A percentile compares a stretch with the other conserved stretches of the same genome.
Conservation (phyloP, 2,113 vertebrate species). For the Apodemus speciosus region DNA sequence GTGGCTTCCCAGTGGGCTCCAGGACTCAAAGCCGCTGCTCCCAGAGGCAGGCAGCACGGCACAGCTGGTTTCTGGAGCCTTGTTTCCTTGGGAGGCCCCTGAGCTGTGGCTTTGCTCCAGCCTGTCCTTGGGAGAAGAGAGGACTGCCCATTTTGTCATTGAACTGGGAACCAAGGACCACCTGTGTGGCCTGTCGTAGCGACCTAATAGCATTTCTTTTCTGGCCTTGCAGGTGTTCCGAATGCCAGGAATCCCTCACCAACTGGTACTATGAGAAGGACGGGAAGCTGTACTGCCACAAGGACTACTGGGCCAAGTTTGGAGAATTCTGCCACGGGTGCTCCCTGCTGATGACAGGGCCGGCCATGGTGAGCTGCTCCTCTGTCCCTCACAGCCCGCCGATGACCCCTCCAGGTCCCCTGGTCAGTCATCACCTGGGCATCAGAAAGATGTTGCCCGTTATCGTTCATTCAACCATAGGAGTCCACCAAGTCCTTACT, state of each 20-base stretch:
- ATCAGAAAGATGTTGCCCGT: background rate
- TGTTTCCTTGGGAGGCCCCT: background rate
- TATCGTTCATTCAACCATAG: background rate
- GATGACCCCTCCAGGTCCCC: background rate
- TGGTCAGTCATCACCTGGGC: background rate
- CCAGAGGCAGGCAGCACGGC: background rate
- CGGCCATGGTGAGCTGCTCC: slow-evolving; percentile 91
- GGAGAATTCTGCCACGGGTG: slow-evolving; percentile 96
- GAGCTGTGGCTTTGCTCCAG: background rate
- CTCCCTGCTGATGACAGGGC: slow-evolving; percentile 96
- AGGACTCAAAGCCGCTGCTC: background rate
- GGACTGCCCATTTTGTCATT: background rate
- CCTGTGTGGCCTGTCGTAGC: background rate
- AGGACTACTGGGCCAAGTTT: slow-evolving; percentile 96
- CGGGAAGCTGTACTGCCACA: slow-evolving; percentile 94
- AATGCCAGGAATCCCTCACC: slow-evolving; percentile 93
- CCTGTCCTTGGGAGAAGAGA: background rate
- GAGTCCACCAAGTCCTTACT: background rate
- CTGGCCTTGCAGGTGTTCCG: slow-evolving; percentile 90
- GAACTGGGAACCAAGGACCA: background rate
- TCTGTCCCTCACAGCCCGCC: background rate
- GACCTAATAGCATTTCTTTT: slow-evolving; percentile 7
- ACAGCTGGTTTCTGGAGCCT: background rate
- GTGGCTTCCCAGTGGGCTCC: background rate
- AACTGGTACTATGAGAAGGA: slow-evolving; percentile 98